A percentile compares a stretch with the other conserved stretches of the same genome.
These are phyloP conservation scores for Ornithorhynchus anatinus DNA, from an alignment of 2,113 vertebrate species.

Conservation along the genomic window DNA sequence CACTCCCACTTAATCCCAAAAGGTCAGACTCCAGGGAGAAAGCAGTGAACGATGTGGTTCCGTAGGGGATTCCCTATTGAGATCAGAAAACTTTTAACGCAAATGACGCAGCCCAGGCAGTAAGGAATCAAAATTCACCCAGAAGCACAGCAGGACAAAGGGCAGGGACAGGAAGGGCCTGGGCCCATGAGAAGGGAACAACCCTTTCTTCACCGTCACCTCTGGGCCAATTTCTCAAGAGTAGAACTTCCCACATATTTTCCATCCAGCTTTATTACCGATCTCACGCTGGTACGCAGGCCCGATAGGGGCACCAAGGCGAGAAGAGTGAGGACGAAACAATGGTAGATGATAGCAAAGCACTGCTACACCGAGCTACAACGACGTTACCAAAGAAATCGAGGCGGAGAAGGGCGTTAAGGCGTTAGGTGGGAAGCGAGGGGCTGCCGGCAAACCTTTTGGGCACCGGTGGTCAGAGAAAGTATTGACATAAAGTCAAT, in stretches of 20 bases:
- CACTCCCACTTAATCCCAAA: too few relatives aligned
- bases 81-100: slow-evolving; percentile 2
- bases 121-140: slow-evolving; percentile 11
- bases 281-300: not conserved
- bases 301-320: too few relatives aligned
- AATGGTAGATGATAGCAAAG: not conserved
- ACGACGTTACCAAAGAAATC: not conserved
- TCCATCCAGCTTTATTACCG: slow-evolving; percentile 9
- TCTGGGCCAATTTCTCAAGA: not conserved
- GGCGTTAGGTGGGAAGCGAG: slow-evolving; percentile 12
- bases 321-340: too few relatives aligned
- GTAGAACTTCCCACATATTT: not conserved
- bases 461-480: slow-evolving; percentile 22
- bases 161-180: slow-evolving; percentile 1
- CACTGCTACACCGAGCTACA: too few relatives aligned
- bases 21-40: not conserved
- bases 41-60: not conserved
- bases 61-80: not conserved
- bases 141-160: slow-evolving; percentile 1
- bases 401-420: not conserved
- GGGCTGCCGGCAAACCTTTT: not conserved
- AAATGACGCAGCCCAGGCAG: slow-evolving; percentile 15
- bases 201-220: not conserved
- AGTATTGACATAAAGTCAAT: slow-evolving; percentile 25
- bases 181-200: slow-evolving; percentile 6